phyloP scores from a whole-genome alignment of 2,888 invertebrate genomes.

The Cyaniris semiargus region DNA sequence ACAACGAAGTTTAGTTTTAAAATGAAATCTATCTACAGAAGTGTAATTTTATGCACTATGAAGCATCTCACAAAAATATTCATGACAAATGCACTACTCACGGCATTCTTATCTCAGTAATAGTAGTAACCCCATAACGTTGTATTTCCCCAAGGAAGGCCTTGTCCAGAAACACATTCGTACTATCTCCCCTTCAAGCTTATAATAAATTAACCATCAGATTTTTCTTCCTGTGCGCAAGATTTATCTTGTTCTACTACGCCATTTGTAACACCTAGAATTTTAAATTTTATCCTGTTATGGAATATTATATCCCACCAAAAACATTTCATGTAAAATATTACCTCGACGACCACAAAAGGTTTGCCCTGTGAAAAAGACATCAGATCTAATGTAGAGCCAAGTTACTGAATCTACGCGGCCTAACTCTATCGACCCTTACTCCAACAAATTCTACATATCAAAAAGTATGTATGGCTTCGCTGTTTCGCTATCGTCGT shows the following conservation, averaged over 20 bases:
- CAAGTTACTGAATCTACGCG: too few species aligned
- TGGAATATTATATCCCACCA: background rate
- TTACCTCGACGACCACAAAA: too few species aligned
- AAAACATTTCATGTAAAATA: too few species aligned
- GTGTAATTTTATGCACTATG: constrained; percentile 17
- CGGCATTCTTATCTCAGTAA: constrained; percentile 2
- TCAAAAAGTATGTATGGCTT: too few species aligned
- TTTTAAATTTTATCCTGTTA: background rate
- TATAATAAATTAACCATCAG: constrained; percentile 27
- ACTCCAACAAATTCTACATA: too few species aligned
- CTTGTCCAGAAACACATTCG: constrained; percentile 9
- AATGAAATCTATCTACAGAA: background rate
- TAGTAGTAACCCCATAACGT: background rate
- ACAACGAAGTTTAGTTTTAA: too few species aligned
- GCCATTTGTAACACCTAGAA: background rate
- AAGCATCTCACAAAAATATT: constrained; percentile 23
- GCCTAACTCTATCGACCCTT: too few species aligned
- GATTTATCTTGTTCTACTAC: constrained; percentile 10
- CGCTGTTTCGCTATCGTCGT: too few species aligned
- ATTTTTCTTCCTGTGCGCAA: constrained; percentile 14
- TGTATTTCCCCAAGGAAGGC: constrained; percentile 17
- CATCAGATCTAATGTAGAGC: too few species aligned
- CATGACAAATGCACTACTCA: constrained; percentile 20
- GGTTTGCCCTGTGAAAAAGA: too few species aligned
- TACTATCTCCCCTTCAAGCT: constrained; percentile 27